Evolutionary conservation across 2,113 vertebrate genomes (phyloP), one percentile per base, ranked within the genome.

Genomic region (Felis chaus): DNA sequence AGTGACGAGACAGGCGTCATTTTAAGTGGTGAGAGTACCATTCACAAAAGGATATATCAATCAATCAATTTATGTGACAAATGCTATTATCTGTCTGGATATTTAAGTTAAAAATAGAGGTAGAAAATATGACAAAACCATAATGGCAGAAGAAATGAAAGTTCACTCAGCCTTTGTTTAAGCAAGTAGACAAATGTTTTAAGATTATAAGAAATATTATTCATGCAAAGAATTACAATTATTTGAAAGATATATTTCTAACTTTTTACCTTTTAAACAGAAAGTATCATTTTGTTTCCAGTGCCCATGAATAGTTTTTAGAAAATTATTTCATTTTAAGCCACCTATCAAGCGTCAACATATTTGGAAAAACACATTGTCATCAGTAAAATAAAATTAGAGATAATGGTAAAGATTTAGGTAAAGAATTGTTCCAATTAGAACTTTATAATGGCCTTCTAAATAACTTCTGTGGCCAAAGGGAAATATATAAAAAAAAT

Each of bases 241-340:
- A 88, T 81, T 91, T 95, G 71, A 78, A 63, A 80, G 27, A 63
- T 36, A n/a, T 1, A 7, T 61, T 89, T 85, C 63, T n/a, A 78
- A 78, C 1, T 83, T 91, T 95, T 93, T 79, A 57, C 6, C 14
- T 86, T 57, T 84, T 18, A 76, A 82, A 65, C 23, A 80, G 16
- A 36, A 95, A 65, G 36, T 55, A 48, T 74, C 27, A 33, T 31
- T 94, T 96, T 94, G 31, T 92, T 79, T 76, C 27, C 33, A 33
- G 3, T 76, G 15, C 41, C 21, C 39, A 68, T 48, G 57, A 95
- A 29, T 25, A 89, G 9, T 55, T 95, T 92, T 94, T 89, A 86
- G 57, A 94, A 92, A 97, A 94, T 66, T 13, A 41, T 82, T 33
- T 93, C 87, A 88, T n/a, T 57, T 86, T 94, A 94, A 96, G 27